Conservation (phyloP, 2,888 invertebrate species). For the Euspilapteryx auroguttella region DNA sequence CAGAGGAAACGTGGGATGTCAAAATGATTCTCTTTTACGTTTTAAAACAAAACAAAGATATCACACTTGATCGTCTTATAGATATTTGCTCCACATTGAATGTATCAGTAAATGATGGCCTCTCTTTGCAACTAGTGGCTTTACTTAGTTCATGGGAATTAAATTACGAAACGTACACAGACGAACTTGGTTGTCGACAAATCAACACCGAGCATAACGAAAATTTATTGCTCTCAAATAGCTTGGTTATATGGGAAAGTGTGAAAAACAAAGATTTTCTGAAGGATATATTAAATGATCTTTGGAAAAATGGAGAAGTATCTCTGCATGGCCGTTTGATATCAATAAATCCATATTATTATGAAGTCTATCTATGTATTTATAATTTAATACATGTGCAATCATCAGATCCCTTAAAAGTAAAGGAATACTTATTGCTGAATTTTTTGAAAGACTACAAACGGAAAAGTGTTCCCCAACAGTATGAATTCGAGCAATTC, state of each 20-base stretch:
- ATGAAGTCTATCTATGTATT: slow-evolving; percentile 47
- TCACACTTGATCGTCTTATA: slow-evolving; percentile 22
- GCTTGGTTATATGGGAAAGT: slow-evolving; percentile 38
- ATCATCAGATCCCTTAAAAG: slow-evolving; percentile 20
- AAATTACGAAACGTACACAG: slow-evolving; percentile 28
- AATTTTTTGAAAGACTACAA: slow-evolving; percentile 44
- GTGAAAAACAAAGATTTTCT: slow-evolving; percentile 37
- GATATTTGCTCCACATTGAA: slow-evolving; percentile 38
- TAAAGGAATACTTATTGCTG: slow-evolving; percentile 41
- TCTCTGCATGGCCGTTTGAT: slow-evolving; percentile 39
- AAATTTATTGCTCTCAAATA: slow-evolving; percentile 22
- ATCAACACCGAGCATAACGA: slow-evolving; percentile 26
- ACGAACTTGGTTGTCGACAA: slow-evolving; percentile 27
- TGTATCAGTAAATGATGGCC: slow-evolving; percentile 33
- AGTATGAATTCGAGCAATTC: slow-evolving; percentile 50
- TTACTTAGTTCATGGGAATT: slow-evolving; percentile 40
- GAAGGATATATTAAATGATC: slow-evolving; percentile 36
- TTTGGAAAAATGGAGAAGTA: slow-evolving; percentile 53
- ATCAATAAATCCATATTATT: slow-evolving; percentile 48
- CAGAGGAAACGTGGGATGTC: slow-evolving; percentile 49
- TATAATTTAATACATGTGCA: slow-evolving; percentile 31
- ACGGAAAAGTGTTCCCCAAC: slow-evolving; percentile 41
- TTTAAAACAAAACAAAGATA: slow-evolving; percentile 32
- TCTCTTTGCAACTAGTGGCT: slow-evolving; percentile 39
- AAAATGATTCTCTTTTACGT: slow-evolving; percentile 46